phyloP scores from a whole-genome alignment of 1,140 invertebrate genomes.

The Drosophila funebris region DNA sequence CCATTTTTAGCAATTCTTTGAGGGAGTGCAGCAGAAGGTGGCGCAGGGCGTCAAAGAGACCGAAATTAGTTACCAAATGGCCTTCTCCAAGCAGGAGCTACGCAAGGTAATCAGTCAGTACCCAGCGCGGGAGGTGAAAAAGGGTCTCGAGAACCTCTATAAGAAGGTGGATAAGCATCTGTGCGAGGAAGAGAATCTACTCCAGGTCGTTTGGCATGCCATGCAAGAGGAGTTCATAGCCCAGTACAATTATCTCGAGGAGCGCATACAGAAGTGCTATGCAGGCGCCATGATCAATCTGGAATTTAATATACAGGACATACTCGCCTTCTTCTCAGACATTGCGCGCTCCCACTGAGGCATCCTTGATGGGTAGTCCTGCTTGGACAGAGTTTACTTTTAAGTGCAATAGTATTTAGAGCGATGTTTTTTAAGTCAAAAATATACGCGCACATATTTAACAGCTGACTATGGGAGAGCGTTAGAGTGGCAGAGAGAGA shows the following conservation, averaged over 20 bases:
- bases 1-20: conserved; percentile 92
- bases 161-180: conserved; percentile 99
- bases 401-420: conserved; percentile 81
- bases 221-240: conserved; percentile 99
- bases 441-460: conserved; percentile 71
- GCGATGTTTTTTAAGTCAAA: conserved; percentile 44
- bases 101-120: conserved; percentile 98
- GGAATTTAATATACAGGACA: conserved; percentile 98
- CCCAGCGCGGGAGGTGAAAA: conserved; percentile 97
- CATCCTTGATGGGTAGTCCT: not conserved
- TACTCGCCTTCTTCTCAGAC: conserved; percentile 98
- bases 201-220: conserved; percentile 98
- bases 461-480: conserved; percentile 33
- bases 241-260: conserved; percentile 97
- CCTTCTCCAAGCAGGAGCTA: conserved; percentile 98
- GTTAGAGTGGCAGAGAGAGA: not conserved
- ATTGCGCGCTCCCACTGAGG: conserved; percentile 95
- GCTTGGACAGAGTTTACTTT: conserved; percentile 48
- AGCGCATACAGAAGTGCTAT: conserved; percentile 97
- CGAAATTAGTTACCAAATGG: conserved; percentile 98
- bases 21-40: conserved; percentile 95
- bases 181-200: conserved; percentile 96
- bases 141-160: conserved; percentile 97
- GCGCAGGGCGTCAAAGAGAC: conserved; percentile 97
- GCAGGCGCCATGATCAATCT: conserved; percentile 96